These are phyloP conservation scores for Phrynocephalus vlangalii DNA, from an alignment of 2,797 vertebrate genomes.

Conservation along the genomic window DNA sequence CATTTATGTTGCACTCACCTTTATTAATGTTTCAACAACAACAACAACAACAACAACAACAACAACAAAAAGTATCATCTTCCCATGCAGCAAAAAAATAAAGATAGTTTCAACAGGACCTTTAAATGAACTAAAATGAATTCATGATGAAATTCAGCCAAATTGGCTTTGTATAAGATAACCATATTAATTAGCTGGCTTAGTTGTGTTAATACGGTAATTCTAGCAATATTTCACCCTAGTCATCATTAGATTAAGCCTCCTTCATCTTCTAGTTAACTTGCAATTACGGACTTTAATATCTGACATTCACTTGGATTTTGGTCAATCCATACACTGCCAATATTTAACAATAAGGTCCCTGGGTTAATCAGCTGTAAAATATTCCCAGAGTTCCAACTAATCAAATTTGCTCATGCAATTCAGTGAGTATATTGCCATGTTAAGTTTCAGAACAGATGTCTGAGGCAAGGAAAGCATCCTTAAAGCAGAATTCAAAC, in stretches of 20 bases:
- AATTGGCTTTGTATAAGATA: constrained; percentile 51
- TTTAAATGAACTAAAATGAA: constrained; percentile 36
- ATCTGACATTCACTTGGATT: constrained; percentile 72
- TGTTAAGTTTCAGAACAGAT: constrained; percentile 76
- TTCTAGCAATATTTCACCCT: constrained; percentile 64
- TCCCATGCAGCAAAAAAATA: not conserved
- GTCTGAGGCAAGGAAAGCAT: constrained; percentile 63
- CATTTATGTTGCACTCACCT: constrained; percentile 42
- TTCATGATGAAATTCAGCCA: constrained; percentile 54
- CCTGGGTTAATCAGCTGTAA: constrained; percentile 76
- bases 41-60: constrained; percentile 13
- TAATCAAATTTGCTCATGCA: constrained; percentile 78
- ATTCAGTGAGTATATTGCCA: constrained; percentile 68
- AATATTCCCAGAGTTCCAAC: constrained; percentile 75
- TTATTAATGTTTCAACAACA: constrained; percentile 43
- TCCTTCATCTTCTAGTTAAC: constrained; percentile 74
- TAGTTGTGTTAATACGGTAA: constrained; percentile 62
- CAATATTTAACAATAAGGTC: constrained; percentile 75
- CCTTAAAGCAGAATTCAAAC: constrained; percentile 72
- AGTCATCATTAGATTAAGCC: constrained; percentile 72
- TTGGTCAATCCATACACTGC: constrained; percentile 72
- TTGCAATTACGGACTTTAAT: constrained; percentile 75
- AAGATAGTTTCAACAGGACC: not conserved
- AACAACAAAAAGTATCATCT: constrained; percentile 26
- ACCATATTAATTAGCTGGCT: constrained; percentile 60